phyloP scores from a whole-genome alignment of 2,113 vertebrate genomes.

The Hippotragus niger region DNA sequence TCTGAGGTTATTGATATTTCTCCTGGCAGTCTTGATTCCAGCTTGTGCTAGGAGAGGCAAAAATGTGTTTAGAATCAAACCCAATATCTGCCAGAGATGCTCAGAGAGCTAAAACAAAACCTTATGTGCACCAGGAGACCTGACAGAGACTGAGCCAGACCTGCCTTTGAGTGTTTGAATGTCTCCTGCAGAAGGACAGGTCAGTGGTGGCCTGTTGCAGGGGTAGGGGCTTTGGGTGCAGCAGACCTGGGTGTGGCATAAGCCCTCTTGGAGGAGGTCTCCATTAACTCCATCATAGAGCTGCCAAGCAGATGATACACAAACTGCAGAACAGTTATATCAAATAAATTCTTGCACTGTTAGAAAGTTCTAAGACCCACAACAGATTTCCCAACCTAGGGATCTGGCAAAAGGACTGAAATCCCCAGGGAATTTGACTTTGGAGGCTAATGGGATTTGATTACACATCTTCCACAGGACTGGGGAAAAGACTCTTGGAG shows the following conservation, averaged over 20 bases:
- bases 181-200: fast-evolving
- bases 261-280: background rate
- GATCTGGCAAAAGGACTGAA: background rate
- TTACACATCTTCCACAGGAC: background rate
- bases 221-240: background rate
- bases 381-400: background rate
- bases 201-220: background rate
- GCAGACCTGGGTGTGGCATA: background rate
- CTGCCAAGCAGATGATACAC: fast-evolving
- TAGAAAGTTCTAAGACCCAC: background rate
- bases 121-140: background rate
- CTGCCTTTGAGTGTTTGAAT: background rate
- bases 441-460: background rate
- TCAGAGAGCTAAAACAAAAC: background rate
- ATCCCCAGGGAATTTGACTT: background rate
- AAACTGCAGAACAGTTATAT: background rate
- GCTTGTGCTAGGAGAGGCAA: background rate
- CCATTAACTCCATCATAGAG: background rate
- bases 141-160: background rate
- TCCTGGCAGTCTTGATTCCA: background rate
- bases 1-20: background rate
- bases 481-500: background rate
- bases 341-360: background rate
- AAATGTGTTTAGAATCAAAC: background rate
- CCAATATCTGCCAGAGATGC: background rate